Conservation (phyloP, 2,113 vertebrate species). For the Bos indicus region DNA sequence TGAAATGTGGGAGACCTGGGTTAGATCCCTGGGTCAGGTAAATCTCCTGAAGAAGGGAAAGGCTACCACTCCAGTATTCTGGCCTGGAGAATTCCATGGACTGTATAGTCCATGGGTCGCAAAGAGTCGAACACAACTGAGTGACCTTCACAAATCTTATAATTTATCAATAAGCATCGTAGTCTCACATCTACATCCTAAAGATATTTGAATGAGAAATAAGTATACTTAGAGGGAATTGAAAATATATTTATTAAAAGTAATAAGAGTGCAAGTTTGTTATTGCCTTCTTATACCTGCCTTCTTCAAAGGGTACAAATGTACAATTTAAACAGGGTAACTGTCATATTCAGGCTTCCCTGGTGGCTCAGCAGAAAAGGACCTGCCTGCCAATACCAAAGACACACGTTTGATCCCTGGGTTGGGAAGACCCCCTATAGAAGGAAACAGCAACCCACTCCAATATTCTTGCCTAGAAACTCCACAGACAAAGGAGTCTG, state of each 20-base stretch:
- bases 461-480: background rate
- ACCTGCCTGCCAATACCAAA: background rate
- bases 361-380: background rate
- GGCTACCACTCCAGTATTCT: background rate
- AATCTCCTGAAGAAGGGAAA: background rate
- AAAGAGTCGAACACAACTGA: no score
- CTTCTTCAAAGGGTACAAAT: background rate
- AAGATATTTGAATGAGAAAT: background rate
- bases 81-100: background rate
- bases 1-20: background rate
- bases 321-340: background rate
- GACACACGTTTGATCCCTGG: background rate
- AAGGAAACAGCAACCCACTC: background rate
- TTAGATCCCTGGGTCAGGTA: fast-evolving
- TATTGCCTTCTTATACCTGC: background rate
- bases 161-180: background rate
- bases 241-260: background rate
- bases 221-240: background rate
- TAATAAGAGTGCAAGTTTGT: background rate
- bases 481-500: background rate
- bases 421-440: background rate
- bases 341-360: background rate
- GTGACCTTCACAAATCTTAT: background rate
- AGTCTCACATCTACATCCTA: background rate
- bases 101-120: background rate